phyloP scores from a whole-genome alignment of 2,888 invertebrate species.

The Tenthredo distinguenda region DNA sequence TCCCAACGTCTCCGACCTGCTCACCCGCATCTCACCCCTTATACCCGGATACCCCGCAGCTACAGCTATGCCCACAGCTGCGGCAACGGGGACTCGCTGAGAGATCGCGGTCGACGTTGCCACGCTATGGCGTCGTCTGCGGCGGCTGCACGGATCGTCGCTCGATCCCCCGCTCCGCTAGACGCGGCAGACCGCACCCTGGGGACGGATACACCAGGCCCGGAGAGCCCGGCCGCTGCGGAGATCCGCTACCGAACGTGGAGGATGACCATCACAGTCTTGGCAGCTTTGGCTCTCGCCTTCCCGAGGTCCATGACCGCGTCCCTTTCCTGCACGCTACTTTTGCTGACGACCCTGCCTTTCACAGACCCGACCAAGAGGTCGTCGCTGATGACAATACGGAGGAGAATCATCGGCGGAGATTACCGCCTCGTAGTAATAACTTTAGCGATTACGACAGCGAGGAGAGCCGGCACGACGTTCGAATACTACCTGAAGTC shows the following conservation, averaged over 20 bases:
- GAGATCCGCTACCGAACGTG: background rate
- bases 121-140: conserved; percentile 6
- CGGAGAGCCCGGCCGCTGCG: background rate
- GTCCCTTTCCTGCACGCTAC: conserved; percentile 38
- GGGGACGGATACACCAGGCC: background rate
- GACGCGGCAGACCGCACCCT: background rate
- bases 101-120: background rate
- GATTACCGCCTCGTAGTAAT: conserved; percentile 29
- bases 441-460: conserved; percentile 23
- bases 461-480: background rate
- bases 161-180: background rate
- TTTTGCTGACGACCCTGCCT: conserved; percentile 41
- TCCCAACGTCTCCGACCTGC: background rate
- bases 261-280: background rate
- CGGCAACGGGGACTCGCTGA: background rate
- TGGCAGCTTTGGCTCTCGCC: background rate
- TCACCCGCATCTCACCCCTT: background rate
- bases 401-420: conserved; percentile 27
- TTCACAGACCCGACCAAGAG: conserved; percentile 39
- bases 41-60: background rate
- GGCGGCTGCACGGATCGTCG: conserved; percentile 32
- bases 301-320: conserved; percentile 23
- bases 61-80: background rate
- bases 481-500: conserved; percentile 19
- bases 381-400: conserved; percentile 47